Base-by-base conservation (phyloP, 2,113 vertebrate genomes). In the Hymenochirus boettgeri region DNA sequence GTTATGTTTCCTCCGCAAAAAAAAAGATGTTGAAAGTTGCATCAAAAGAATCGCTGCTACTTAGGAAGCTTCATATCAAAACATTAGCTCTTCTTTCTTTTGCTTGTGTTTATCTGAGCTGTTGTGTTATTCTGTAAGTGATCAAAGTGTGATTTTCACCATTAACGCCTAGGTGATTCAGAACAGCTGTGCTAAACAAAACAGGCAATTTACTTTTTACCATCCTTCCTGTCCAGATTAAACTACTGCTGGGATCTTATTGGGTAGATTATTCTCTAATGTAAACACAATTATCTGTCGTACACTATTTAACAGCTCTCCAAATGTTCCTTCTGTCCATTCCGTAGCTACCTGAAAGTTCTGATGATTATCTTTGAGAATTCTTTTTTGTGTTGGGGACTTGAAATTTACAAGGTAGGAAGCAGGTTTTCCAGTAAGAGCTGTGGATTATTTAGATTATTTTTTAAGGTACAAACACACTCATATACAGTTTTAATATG, bases 221-320 rank as follows among this genome's bases (percentile, higher is more conserved):
- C 75, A 69, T 59, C 77, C 57, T 73, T 72, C 71, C 75, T 62
- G 47, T 51, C 64, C 57, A 69, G 29, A 62, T 69, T 72, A 71
- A 57, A 27, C 62, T 61, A 53, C 71, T 70, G 64, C 74, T 74
- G 70, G 21, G 47, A 67, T 37, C 55, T 57, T 31, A 61, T 70
- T 58, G 59, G 23, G 15, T 7, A 1, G 59, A 29, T n/a, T 21
- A n/a, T 42, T 57, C 37, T 18, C 35, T 64, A 72, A 72, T 74
- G 46, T 48, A 35, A 65, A 73, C 52, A 62, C 48, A 62, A 72
- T 76, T 70, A 71, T 71, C 61, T 1, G 0, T 12, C 0, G 9
- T 52, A 10, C 17, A 10, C 42, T 60, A 2, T 51, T 55, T 74
- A n/a, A 6, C 27, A 42, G 23, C 53, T 24, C 9, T 27, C 53